Evolutionary conservation across 2,797 vertebrate species (phyloP).

Genomic region (Falco biarmicus): DNA sequence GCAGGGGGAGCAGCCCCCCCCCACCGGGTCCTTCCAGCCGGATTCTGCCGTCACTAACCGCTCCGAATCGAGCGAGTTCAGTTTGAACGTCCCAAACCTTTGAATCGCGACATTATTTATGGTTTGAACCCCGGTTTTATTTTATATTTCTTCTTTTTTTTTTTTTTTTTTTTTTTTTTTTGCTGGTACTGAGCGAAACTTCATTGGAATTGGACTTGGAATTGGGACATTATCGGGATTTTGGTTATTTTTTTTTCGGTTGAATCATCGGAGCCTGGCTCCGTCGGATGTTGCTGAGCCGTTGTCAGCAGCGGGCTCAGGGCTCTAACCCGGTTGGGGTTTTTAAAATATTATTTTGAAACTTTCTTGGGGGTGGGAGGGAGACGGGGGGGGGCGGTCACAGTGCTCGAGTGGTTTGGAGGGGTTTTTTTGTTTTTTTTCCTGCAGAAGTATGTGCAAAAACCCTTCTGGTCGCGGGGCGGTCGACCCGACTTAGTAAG

Average conservation of each 20-base stretch:
- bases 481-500: not conserved
- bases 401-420: not conserved
- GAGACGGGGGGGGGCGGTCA: too few relatives aligned
- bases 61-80: not conserved
- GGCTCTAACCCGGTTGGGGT: not conserved
- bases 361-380: too few relatives aligned
- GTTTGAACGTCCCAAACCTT: not conserved
- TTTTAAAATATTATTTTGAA: not conserved
- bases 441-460: not conserved
- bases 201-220: not conserved
- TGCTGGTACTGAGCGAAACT: not conserved
- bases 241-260: not conserved
- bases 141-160: too few relatives aligned
- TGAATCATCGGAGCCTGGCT: not conserved
- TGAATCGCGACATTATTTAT: not conserved
- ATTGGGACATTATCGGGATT: too few relatives aligned
- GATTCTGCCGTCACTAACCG: not conserved
- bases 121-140: not conserved
- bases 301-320: not conserved
- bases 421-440: not conserved
- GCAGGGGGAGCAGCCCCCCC: not conserved
- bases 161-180: too few relatives aligned
- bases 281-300: accelerated
- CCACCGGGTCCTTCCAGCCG: not conserved
- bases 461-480: not conserved